phyloP scores from a whole-genome alignment of 2,113 vertebrate species.

The Vanacampus margaritifer region DNA sequence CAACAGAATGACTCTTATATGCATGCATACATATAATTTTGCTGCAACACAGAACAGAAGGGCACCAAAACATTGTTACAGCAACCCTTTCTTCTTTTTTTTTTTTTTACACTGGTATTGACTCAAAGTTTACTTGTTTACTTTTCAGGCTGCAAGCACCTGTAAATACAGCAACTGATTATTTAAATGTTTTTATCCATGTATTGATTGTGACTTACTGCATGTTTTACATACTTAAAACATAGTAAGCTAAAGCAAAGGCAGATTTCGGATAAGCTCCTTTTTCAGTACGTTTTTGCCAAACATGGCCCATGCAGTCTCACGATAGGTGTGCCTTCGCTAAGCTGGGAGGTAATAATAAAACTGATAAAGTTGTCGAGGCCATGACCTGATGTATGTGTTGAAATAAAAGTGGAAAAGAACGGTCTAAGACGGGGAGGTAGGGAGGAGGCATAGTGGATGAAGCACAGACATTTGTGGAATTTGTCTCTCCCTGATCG shows the following conservation, averaged over 20 bases:
- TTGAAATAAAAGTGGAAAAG: conserved; percentile 7
- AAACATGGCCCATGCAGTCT: background rate
- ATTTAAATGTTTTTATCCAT: background rate
- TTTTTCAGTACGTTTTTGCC: background rate
- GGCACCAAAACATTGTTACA: background rate
- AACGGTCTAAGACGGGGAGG: conserved; percentile 10
- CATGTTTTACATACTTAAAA: background rate
- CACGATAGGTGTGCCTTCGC: background rate
- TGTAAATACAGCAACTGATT: background rate
- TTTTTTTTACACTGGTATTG: background rate
- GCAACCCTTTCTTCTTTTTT: background rate
- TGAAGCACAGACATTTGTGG: conserved; percentile 50
- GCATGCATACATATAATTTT: conserved; percentile 1
- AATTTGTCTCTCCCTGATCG: conserved; percentile 65
- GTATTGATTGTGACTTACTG: background rate
- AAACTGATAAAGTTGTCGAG: conserved; percentile 12
- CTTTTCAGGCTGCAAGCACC: background rate
- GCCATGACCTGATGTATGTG: conserved; percentile 5
- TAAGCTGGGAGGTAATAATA: background rate
- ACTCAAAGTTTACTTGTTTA: background rate
- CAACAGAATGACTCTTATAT: conserved; percentile 11
- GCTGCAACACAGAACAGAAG: background rate
- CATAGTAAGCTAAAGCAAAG: background rate
- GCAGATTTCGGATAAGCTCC: background rate
- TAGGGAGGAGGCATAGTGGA: conserved; percentile 7